Base-by-base conservation (phyloP, 2,113 vertebrate genomes). In the Cyprinodon brontotheroides region DNA sequence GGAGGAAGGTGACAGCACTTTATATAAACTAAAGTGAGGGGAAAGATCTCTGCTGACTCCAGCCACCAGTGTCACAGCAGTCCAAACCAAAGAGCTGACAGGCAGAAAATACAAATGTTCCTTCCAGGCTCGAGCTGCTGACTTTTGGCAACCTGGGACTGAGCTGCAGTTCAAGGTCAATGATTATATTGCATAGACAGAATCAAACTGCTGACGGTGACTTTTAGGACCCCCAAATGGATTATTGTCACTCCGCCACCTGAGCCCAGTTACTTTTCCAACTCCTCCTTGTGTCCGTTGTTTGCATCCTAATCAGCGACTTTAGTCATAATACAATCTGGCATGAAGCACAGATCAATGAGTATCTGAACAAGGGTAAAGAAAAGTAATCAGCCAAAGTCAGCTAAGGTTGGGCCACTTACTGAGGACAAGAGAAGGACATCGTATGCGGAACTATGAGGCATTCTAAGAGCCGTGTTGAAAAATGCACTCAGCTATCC, bases 31-130 rank as follows among this genome's bases (percentile, higher is more conserved):
- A 68, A 74, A 73, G 70, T 65, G 72, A 86, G 78, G 78, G 79
- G 77, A 75, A 80, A 85, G 78, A 78, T 83, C 84, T 89, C 65
- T 89, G 92, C 91, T 90, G 91, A 92, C 89, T 86, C 72, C 45
- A 47, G 75, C 72, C 77, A 79, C 81, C 87, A 79, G 78, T 89
- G 84, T 89, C 83, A 82, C 76, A 60, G 75, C 43, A 40, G 43
- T 68, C 83, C 57, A 72, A 76, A 70, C 67, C 61, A 77, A 85
- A 90, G 50, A 72, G 92, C 93, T 94, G 93, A 94, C 93, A 41
- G 82, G 82, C 84, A 91, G 77, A 92, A 92, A 88, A 84, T 72
- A 81, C 86, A 82, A 84, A 90, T 79, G 79, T 74, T 77, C 77
- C 87, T 83, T 68, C 39, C 63, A 50, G 77, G 85, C 62, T 68